A percentile compares a stretch with the other conserved stretches of the same genome.
phyloP scores from a whole-genome alignment of 2,888 invertebrate genomes.

The Synergus umbraculus region DNA sequence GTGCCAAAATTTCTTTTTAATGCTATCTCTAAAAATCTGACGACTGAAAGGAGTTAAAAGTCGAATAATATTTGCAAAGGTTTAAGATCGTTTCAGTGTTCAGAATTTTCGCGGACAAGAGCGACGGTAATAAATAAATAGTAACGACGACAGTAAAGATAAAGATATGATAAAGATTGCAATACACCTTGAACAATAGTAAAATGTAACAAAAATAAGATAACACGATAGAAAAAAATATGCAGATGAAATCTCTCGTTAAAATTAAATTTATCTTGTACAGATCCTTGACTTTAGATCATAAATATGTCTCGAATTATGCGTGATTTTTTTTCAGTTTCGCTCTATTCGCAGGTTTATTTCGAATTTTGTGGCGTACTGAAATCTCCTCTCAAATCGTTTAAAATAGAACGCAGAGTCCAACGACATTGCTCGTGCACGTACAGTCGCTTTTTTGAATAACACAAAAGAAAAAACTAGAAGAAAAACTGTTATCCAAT shows the following conservation, averaged over 20 bases:
- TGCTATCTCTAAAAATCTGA: constrained; percentile 8
- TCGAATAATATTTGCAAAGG: background rate
- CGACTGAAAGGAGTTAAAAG: constrained; percentile 1
- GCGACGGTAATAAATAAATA: constrained; percentile 29
- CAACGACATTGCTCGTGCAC: constrained; percentile 28
- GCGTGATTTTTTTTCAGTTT: constrained; percentile 1
- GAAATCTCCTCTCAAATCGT: background rate
- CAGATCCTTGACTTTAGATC: background rate
- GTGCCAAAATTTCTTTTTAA: background rate
- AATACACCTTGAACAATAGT: constrained; percentile 17
- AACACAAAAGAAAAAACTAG: constrained; percentile 27
- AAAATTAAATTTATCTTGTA: background rate
- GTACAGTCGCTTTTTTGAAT: constrained; percentile 8
- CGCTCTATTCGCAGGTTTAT: background rate
- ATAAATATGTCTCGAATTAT: background rate
- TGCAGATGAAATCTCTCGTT: background rate
- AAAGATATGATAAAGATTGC: constrained; percentile 22
- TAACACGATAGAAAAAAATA: constrained; percentile 17
- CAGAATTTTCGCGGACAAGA: constrained; percentile 14
- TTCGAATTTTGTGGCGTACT: background rate
- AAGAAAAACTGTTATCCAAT: constrained; percentile 32
- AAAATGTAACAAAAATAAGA: constrained; percentile 10
- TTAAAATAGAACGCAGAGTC: constrained; percentile 24
- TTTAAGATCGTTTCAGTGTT: background rate
- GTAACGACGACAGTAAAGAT: constrained; percentile 22